A percentile compares a stretch with the other conserved stretches of the same genome.
phyloP scores from a whole-genome alignment of 2,888 invertebrate species.

The Macrosoma leucophasiata region DNA sequence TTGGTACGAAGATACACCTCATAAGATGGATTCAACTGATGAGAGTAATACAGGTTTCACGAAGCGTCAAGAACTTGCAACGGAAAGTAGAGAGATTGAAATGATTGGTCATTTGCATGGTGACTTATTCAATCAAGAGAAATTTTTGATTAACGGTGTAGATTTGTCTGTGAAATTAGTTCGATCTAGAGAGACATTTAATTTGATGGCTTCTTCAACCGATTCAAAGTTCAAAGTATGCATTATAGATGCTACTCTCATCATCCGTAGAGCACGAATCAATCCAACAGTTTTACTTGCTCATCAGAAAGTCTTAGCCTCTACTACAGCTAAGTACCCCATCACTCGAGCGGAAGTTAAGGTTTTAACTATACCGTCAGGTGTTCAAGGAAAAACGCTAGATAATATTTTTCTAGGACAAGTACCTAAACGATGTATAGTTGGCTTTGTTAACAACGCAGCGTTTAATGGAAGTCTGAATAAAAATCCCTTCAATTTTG shows the following conservation, averaged over 20 bases:
- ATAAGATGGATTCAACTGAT: conserved; percentile 16
- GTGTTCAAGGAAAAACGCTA: too few relatives aligned
- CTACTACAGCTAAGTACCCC: conserved; percentile 28
- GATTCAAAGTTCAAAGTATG: conserved; percentile 13
- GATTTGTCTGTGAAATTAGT: conserved; percentile 19
- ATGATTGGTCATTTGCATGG: too few relatives aligned
- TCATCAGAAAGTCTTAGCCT: conserved; percentile 18
- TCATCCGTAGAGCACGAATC: conserved; percentile 8
- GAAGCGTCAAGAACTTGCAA: conserved; percentile 6
- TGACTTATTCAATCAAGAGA: conserved; percentile 21
- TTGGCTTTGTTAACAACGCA: conserved; percentile 22
- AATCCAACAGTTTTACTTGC: conserved; percentile 16
- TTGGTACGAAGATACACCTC: conserved; percentile 26
- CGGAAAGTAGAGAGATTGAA: conserved; percentile 28
- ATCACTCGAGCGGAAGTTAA: conserved; percentile 26
- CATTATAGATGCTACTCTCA: conserved; percentile 12
- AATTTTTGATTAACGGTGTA: conserved; percentile 25
- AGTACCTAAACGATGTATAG: conserved; percentile 21
- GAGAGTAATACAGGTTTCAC: neutral
- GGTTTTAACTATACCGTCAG: conserved; percentile 25
- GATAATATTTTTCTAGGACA: conserved; percentile 27
- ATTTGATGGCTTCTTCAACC: conserved; percentile 4
- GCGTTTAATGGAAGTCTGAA: conserved; percentile 2
- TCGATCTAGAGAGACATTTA: conserved; percentile 12
- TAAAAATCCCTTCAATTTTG: conserved; percentile 8